Evolutionary conservation across 2,113 vertebrate species (phyloP), one percentile per base, ranked within the genome.

Genomic region (Nannobrachium achirus): DNA sequence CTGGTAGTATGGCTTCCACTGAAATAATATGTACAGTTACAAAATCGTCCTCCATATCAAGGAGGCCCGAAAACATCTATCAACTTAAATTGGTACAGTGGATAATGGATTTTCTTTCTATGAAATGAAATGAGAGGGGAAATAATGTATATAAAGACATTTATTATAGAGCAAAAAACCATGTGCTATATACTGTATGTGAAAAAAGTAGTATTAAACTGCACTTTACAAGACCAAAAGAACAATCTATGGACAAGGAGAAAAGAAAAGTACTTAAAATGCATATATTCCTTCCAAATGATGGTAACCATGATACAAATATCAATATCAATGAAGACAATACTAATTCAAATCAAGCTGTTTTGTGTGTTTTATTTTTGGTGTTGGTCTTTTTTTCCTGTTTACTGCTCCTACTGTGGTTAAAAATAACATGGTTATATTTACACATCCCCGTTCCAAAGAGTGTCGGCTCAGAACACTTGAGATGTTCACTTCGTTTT

Each of bases 221-320:
- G 91, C 91, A 94, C 90, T 94, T 94, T 93, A 93, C 78, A 68
- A 88, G 79, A 77, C 80, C 82, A 89, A 83, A 83, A 79, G 86
- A 89, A 92, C 88, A 93, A 91, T 92, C 91, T 88, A 64, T 83
- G 85, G 77, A 84, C 52, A 73, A 82, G 83, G 74, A 74, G 8
- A 33, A 56, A 46, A 65, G 60, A 74, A 71, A 70, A 70, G 66
- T 73, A 76, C 73, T 56, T 56, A 67, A 78, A 78, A 81, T 82
- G 73, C 84, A 86, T 89, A 84, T 90, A 86, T 84, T 78, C 82
- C 72, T 89, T 86, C 73, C 83, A 89, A 89, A 89, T 86, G 78
- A 78, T 87, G 76, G 90, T 90, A 89, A 78, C 83, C 85, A 81
- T 88, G 79, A 86, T 40, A 70, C n/a, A 89, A 83, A 88, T 76